Evolutionary conservation across 2,797 vertebrate species (phyloP).

Genomic region (Macroramphosus scolopax): DNA sequence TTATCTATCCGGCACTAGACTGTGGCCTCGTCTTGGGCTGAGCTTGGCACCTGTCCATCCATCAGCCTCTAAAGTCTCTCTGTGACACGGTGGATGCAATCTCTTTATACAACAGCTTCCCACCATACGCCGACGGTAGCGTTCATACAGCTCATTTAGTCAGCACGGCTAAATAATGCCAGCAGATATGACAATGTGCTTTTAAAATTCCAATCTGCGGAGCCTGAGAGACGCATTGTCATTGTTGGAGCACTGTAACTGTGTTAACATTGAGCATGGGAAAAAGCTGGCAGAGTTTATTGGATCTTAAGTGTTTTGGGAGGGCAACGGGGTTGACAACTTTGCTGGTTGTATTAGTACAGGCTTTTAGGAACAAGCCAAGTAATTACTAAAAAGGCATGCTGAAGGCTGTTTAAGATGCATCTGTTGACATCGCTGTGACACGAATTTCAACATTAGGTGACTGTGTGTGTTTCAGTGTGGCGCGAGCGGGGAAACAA

Average conservation of each 20-base stretch:
- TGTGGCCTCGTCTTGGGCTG: conserved; percentile 51
- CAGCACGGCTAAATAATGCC: conserved; percentile 27
- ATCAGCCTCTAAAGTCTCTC: conserved; percentile 55
- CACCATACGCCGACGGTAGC: conserved; percentile 24
- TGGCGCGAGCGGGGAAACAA: conserved; percentile 18
- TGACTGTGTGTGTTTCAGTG: conserved; percentile 15
- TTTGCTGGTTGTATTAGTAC: conserved; percentile 46
- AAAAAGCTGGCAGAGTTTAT: conserved; percentile 39
- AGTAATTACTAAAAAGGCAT: conserved; percentile 58
- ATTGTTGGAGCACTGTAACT: conserved; percentile 23
- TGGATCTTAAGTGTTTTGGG: conserved; percentile 41
- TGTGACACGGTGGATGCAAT: conserved; percentile 31
- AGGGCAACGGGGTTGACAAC: conserved; percentile 51
- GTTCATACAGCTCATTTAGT: conserved; percentile 16
- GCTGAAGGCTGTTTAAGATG: conserved; percentile 46
- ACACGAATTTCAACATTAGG: conserved; percentile 32
- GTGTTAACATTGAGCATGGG: conserved; percentile 26
- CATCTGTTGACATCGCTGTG: conserved; percentile 37
- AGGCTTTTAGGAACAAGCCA: conserved; percentile 43
- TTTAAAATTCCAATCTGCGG: conserved; percentile 31
- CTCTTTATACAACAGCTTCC: conserved; percentile 22
- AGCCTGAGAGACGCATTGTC: conserved; percentile 32
- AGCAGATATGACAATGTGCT: neutral
- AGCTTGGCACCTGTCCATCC: conserved; percentile 67
- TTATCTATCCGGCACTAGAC: conserved; percentile 63